These are phyloP conservation scores for Drymonia ruficornis DNA, from an alignment of 2,888 invertebrate species.

Conservation along the genomic window DNA sequence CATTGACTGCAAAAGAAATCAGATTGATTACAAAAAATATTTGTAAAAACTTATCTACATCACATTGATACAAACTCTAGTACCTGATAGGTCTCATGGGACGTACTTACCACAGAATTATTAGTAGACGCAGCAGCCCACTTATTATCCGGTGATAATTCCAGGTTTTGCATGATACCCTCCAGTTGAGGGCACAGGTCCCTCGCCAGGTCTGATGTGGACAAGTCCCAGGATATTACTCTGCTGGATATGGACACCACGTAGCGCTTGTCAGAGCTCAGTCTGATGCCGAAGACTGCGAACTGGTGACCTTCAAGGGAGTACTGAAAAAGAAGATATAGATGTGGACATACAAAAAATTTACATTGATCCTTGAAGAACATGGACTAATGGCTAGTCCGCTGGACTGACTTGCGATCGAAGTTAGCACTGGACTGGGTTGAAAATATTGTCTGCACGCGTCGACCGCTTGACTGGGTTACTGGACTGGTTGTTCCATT, in stretches of 20 bases:
- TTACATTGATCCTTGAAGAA: too few relatives aligned
- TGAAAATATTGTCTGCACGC: too few relatives aligned
- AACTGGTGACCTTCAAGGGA: slow-evolving; percentile 99
- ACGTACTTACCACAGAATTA: slow-evolving; percentile 91
- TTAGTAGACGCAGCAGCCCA: slow-evolving; percentile 98
- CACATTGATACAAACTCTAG: too few relatives aligned
- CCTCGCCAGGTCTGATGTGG: slow-evolving; percentile 97
- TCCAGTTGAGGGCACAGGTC: slow-evolving; percentile 96
- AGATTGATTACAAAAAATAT: too few relatives aligned
- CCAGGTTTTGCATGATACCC: slow-evolving; percentile 97
- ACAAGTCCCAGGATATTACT: slow-evolving; percentile 98
- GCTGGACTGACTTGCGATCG: too few relatives aligned
- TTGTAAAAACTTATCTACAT: too few relatives aligned
- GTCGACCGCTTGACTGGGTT: too few relatives aligned
- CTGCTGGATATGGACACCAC: slow-evolving; percentile 98
- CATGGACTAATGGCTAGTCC: too few relatives aligned
- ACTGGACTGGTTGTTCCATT: too few relatives aligned
- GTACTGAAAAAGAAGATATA: slow-evolving; percentile 86
- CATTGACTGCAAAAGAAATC: slow-evolving; percentile 86
- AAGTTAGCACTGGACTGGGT: too few relatives aligned
- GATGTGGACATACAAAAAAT: too few relatives aligned
- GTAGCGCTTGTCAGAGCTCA: slow-evolving; percentile 95
- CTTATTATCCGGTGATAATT: slow-evolving; percentile 97
- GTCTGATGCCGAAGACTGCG: slow-evolving; percentile 96
- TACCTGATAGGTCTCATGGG: too few relatives aligned